Conservation (phyloP, 2,797 vertebrate genomes). For the Crocodylus rhombifer region DNA sequence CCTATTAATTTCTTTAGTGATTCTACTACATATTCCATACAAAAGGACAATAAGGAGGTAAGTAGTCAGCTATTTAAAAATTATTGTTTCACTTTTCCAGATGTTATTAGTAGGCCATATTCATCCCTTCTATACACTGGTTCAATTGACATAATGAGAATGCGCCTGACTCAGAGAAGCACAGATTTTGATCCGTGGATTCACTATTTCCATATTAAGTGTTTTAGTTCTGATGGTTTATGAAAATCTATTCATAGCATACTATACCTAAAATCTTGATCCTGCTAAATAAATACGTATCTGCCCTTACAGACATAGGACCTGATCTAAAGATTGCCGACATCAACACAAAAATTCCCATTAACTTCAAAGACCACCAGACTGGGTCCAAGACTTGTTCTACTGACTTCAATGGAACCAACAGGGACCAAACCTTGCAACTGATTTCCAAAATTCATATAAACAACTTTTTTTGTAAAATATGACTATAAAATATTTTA, state of each 20-base stretch:
- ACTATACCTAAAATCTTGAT: neutral
- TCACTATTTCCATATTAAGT: neutral
- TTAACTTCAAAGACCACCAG: neutral
- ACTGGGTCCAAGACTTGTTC: neutral
- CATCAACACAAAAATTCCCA: too few species aligned
- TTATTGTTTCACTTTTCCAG: neutral
- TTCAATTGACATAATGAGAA: neutral
- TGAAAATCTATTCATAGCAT: neutral
- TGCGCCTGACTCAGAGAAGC: neutral
- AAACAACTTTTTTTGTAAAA: neutral
- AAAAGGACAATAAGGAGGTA: neutral
- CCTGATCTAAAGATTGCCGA: too few species aligned
- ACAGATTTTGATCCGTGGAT: neutral
- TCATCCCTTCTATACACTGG: neutral
- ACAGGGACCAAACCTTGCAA: neutral
- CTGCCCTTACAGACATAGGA: too few species aligned
- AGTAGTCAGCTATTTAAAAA: neutral
- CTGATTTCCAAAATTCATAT: neutral
- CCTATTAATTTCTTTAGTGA: neutral
- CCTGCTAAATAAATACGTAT: neutral
- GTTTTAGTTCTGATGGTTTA: neutral
- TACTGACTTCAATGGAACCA: neutral
- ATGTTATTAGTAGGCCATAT: neutral
- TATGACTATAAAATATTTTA: conserved; percentile 26
- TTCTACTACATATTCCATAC: neutral